Evolutionary conservation across 2,113 vertebrate species (phyloP).

Genomic region (Dryoscopus gambensis): DNA sequence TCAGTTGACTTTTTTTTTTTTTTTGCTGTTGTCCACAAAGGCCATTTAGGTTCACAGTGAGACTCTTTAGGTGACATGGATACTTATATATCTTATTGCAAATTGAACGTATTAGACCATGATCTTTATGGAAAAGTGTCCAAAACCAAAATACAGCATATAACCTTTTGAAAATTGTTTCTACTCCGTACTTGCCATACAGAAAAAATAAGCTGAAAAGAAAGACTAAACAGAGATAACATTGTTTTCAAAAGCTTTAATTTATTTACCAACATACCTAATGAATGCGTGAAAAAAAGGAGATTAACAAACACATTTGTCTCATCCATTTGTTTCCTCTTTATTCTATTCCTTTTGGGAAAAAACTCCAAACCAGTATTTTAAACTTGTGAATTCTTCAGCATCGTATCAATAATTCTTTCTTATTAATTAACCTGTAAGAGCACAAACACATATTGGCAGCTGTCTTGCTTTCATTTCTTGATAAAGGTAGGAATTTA

Average conservation of each 20-base stretch:
- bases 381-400: not conserved
- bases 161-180: not conserved
- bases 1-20: not conserved
- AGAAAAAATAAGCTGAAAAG: not conserved
- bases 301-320: not conserved
- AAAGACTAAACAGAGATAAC: not conserved
- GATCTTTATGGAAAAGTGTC: not conserved
- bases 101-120: not conserved
- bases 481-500: not conserved
- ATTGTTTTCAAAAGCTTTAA: not conserved
- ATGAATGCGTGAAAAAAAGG: not conserved
- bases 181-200: not conserved
- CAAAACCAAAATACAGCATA: not conserved
- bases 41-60: not conserved
- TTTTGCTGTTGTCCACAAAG: not conserved
- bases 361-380: not conserved
- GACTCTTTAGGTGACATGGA: accelerated
- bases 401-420: accelerated
- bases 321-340: not conserved
- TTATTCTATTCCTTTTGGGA: not conserved
- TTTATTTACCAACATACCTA: not conserved
- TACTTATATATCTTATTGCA: not conserved
- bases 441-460: not conserved
- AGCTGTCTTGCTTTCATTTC: not conserved
- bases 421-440: not conserved